Conservation (phyloP, 2,888 invertebrate species). For the Bembecia ichneumoniformis region DNA sequence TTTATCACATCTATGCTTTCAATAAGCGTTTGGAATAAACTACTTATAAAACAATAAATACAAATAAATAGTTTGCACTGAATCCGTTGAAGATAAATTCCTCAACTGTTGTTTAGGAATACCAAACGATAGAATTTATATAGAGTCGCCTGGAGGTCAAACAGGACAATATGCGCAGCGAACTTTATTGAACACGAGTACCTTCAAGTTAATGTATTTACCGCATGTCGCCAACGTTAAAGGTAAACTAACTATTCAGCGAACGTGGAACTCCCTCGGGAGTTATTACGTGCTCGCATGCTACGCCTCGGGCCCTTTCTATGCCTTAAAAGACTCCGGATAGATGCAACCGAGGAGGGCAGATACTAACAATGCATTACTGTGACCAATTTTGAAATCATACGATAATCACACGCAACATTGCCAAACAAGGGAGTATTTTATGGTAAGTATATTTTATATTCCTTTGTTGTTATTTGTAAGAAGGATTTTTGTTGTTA, state of each 20-base stretch:
- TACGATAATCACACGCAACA: too few relatives aligned
- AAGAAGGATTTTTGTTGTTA: too few relatives aligned
- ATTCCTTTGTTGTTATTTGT: too few relatives aligned
- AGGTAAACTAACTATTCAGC: conserved; percentile 28
- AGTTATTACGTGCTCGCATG: conserved; percentile 44
- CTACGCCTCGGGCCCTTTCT: conserved; percentile 18
- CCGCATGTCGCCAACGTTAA: conserved; percentile 24
- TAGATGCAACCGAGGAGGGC: background rate
- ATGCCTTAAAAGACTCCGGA: background rate
- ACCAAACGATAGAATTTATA: too few relatives aligned
- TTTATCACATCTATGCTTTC: too few relatives aligned
- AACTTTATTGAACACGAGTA: background rate
- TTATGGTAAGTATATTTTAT: too few relatives aligned
- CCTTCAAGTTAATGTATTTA: conserved; percentile 1
- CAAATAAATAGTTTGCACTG: too few relatives aligned
- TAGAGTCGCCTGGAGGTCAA: background rate
- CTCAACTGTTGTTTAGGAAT: too few relatives aligned
- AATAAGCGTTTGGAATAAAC: too few relatives aligned
- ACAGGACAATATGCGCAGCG: background rate
- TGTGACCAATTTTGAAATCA: background rate
- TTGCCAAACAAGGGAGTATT: too few relatives aligned
- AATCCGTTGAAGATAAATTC: too few relatives aligned
- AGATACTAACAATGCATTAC: background rate
- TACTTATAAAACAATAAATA: too few relatives aligned
- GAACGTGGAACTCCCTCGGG: conserved; percentile 35